Base-by-base conservation (phyloP, 2,113 vertebrate species). In the Callionymus lyra region DNA sequence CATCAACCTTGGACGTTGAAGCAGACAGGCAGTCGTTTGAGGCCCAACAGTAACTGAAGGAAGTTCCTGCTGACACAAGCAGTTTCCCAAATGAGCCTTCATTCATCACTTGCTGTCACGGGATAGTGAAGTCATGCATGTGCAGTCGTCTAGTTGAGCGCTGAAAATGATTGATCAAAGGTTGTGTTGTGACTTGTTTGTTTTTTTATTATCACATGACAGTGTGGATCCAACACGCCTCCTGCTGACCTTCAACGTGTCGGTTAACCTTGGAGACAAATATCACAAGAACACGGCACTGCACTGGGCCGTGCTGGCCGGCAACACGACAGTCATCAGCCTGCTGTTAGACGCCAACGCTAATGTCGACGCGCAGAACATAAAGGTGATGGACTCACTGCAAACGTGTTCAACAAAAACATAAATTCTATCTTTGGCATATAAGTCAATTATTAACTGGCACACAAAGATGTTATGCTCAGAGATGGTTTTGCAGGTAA, bases 281-380 rank as follows among this genome's bases (percentile, higher is more conserved):
- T 98, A 95, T 69, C 95, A 99, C 82, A 97, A 98, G 86, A 99
- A 99, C 78, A 98, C 95, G 36, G 92, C 94, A 38, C 65, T 99
- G 74, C 95, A 99, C 63, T 99, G 95, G 95, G 93, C 95, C 41
- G 95, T 99, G 37, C 84, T 99, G 70, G 95, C 94, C 16, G 93
- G 94, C 73, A 99, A 99, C 85, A 97, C 94, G 48, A 99, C 94
- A n/a, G 94, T 99, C 69, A 98, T 99, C 81, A 96, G 92, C 76
- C 87, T 98, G 74, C 88, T 99, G 6, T 80, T 99, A 78, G 95
- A 99, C 44, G 90, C 92, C 56, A 95, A 94, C 52, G 89, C 92
- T 58, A 98, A 98, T 46, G 94, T 97, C 0, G 95, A 98, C 37
- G 85, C 94, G 41, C 94, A 99, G 70, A 99, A 99, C 75, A 90